Conservation (phyloP, 30 jellyfish, hydroid and myxozoan species). For the Nemopilema nomurai region DNA sequence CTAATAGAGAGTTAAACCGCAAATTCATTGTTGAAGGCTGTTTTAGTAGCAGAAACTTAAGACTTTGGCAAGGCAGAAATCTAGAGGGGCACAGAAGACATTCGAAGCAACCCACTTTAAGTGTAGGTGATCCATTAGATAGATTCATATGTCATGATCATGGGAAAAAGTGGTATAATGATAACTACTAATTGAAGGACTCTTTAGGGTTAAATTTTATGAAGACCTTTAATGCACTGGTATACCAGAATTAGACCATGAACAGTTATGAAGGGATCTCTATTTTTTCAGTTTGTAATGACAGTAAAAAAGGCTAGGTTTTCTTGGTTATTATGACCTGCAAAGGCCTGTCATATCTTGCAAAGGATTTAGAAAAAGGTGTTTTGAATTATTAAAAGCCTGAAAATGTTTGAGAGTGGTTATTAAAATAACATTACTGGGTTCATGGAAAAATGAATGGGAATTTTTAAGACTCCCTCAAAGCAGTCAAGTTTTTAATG, state of each 20-base stretch:
- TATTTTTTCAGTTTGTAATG: not conserved
- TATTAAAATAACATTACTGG: not conserved
- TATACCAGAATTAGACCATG: not conserved
- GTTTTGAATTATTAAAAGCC: not conserved
- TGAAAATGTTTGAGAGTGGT: not conserved
- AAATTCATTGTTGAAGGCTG: not conserved
- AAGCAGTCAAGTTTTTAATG: too few relatives aligned
- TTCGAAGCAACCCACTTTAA: slow-evolving; percentile 2
- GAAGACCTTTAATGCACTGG: not conserved
- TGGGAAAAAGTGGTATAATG: slow-evolving; percentile 19
- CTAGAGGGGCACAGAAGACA: not conserved
- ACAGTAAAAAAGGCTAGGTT: not conserved
- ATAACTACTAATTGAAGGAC: not conserved
- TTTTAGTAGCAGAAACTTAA: not conserved
- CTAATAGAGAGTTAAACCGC: not conserved
- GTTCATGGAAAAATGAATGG: not conserved
- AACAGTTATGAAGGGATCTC: not conserved
- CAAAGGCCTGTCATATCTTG: not conserved
- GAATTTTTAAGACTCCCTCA: not conserved
- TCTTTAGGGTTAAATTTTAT: not conserved
- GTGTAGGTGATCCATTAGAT: slow-evolving; percentile 7
- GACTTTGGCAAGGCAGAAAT: not conserved
- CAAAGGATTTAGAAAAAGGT: not conserved
- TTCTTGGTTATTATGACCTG: not conserved
- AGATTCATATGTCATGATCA: slow-evolving; percentile 6